A percentile compares a stretch with the other conserved stretches of the same genome.
phyloP scores from a whole-genome alignment of 1,140 invertebrate species.

The Oncopeltus fasciatus region DNA sequence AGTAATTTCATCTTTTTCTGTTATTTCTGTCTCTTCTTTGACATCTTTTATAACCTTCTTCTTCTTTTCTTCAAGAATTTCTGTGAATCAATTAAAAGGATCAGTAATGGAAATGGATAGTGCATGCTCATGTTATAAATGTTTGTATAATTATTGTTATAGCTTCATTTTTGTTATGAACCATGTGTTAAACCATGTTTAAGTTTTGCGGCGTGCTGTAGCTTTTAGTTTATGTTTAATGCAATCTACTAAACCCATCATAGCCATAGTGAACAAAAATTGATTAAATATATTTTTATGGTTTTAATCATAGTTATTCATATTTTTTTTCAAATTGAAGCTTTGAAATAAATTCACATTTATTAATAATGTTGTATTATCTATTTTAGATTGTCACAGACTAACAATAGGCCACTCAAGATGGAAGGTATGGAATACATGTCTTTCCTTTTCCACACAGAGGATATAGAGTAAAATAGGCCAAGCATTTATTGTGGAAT shows the following conservation, averaged over 20 bases:
- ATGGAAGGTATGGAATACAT: too few relatives aligned
- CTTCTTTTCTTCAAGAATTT: constrained; percentile 18
- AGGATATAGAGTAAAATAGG: too few relatives aligned
- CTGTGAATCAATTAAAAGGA: constrained; percentile 20
- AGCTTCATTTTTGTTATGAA: constrained; percentile 6
- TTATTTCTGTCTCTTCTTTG: constrained; percentile 17
- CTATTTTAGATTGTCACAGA: too few relatives aligned
- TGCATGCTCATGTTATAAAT: constrained; percentile 9
- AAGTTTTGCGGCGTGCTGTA: constrained; percentile 9
- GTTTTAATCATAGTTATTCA: neutral
- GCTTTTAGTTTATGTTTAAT: constrained; percentile 12
- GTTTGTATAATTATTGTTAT: constrained; percentile 10
- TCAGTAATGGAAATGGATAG: constrained; percentile 1
- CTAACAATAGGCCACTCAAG: too few relatives aligned
- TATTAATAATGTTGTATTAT: neutral
- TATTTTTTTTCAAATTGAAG: too few relatives aligned
- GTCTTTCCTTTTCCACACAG: too few relatives aligned
- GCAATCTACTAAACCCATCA: constrained; percentile 2
- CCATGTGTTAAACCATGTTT: constrained; percentile 4
- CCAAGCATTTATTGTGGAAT: too few relatives aligned
- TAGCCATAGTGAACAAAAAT: neutral
- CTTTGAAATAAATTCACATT: neutral
- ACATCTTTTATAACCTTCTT: constrained; percentile 3
- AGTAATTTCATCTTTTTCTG: constrained; percentile 18
- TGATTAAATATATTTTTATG: neutral